Percentiles rank a stretch among this genome's conserved stretches.
Evolutionary conservation across 2,888 invertebrate species (phyloP).

Genomic region (Drosophila siamana): DNA sequence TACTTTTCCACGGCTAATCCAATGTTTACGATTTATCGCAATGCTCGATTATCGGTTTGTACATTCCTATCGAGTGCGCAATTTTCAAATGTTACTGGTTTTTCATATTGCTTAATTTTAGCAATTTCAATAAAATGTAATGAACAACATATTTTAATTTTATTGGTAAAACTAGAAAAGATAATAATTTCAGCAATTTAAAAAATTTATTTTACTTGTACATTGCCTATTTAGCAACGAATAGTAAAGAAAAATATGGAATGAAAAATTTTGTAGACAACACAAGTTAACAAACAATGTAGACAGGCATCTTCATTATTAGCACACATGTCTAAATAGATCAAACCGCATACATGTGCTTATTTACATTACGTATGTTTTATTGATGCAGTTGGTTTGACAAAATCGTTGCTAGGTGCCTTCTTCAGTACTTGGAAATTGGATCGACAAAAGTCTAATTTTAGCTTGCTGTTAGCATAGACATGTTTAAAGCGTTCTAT

Average conservation of each 20-base stretch:
- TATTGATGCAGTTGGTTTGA: conserved; percentile 1
- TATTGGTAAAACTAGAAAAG: too few relatives aligned
- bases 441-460: not conserved
- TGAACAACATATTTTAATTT: too few relatives aligned
- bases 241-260: not conserved
- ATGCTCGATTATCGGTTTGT: not conserved
- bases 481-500: not conserved
- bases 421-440: not conserved
- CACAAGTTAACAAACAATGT: not conserved
- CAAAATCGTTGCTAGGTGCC: not conserved
- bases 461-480: not conserved
- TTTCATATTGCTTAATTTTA: too few relatives aligned
- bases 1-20: not conserved
- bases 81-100: not conserved
- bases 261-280: not conserved
- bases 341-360: not conserved
- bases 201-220: not conserved
- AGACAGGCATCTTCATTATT: not conserved
- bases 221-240: not conserved
- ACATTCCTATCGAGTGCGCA: not conserved
- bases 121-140: too few relatives aligned
- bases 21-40: not conserved
- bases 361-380: not conserved
- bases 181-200: too few relatives aligned
- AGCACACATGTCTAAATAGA: not conserved